phyloP scores from a whole-genome alignment of 2,113 vertebrate genomes.

The Psilopogon haemacephalus region DNA sequence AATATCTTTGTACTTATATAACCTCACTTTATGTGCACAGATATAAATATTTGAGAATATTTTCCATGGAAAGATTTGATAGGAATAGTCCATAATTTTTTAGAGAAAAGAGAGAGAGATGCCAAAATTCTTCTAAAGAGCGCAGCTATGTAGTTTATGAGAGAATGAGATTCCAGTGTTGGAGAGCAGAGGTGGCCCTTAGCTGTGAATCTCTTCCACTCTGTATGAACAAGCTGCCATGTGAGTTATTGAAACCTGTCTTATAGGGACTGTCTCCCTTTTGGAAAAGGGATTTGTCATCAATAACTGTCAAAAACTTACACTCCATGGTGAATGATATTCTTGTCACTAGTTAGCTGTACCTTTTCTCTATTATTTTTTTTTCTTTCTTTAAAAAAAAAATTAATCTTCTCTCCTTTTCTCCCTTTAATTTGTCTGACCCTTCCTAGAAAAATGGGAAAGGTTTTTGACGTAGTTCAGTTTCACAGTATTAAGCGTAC shows the following conservation, averaged over 20 bases:
- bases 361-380: background rate
- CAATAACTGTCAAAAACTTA: background rate
- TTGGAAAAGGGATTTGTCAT: background rate
- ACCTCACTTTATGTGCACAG: background rate
- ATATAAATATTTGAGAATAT: constrained; percentile 21
- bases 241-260: background rate
- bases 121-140: background rate
- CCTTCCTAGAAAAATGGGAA: background rate
- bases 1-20: constrained; percentile 5
- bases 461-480: background rate
- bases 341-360: background rate
- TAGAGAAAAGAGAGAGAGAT: background rate
- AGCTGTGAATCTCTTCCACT: background rate
- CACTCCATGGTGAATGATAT: background rate
- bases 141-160: background rate
- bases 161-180: background rate
- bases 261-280: background rate
- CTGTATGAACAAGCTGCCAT: background rate
- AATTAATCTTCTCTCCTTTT: background rate
- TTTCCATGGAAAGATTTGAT: constrained; percentile 12
- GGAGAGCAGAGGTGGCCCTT: background rate
- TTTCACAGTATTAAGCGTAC: background rate
- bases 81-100: background rate
- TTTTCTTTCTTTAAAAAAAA: background rate
- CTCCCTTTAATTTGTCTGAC: background rate